phyloP scores from a whole-genome alignment of 2,113 vertebrate genomes.

The Perccottus glenii region DNA sequence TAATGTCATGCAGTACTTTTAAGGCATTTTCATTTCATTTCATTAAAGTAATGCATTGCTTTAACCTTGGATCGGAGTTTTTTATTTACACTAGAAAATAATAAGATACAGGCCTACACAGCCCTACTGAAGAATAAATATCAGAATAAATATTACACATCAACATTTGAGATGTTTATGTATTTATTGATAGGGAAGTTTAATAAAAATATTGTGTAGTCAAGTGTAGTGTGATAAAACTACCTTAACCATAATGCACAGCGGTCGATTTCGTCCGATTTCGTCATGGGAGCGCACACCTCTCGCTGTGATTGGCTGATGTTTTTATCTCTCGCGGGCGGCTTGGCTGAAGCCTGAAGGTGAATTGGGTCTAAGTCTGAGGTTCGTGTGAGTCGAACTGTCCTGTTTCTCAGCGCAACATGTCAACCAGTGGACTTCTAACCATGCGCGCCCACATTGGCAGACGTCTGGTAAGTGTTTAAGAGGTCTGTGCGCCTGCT shows the following conservation, averaged over 20 bases:
- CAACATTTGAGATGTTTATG: too few relatives aligned
- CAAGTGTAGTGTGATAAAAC: slow-evolving; percentile 29
- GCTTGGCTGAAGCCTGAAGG: slow-evolving; percentile 58
- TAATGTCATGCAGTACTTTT: too few relatives aligned
- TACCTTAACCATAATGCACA: slow-evolving; percentile 63
- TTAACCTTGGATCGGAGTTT: too few relatives aligned
- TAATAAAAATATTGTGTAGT: too few relatives aligned
- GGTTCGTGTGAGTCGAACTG: not conserved
- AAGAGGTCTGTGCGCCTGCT: not conserved
- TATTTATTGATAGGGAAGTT: too few relatives aligned
- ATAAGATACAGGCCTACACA: too few relatives aligned
- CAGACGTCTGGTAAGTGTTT: slow-evolving; percentile 74
- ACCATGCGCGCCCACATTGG: slow-evolving; percentile 62
- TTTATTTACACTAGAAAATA: too few relatives aligned
- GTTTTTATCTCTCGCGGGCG: not conserved
- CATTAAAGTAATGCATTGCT: too few relatives aligned
- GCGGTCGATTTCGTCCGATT: not conserved
- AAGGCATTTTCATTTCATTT: too few relatives aligned
- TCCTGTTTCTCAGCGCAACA: slow-evolving; percentile 18
- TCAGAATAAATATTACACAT: too few relatives aligned
- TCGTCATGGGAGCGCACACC: slow-evolving; percentile 56
- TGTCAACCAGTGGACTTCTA: slow-evolving; percentile 69
- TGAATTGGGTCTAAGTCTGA: slow-evolving; percentile 52
- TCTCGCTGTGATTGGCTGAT: slow-evolving; percentile 71
- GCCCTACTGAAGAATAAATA: too few relatives aligned